These are phyloP conservation scores for Chromobotia macracanthus DNA, from an alignment of 2,797 vertebrate species.

Conservation along the genomic window DNA sequence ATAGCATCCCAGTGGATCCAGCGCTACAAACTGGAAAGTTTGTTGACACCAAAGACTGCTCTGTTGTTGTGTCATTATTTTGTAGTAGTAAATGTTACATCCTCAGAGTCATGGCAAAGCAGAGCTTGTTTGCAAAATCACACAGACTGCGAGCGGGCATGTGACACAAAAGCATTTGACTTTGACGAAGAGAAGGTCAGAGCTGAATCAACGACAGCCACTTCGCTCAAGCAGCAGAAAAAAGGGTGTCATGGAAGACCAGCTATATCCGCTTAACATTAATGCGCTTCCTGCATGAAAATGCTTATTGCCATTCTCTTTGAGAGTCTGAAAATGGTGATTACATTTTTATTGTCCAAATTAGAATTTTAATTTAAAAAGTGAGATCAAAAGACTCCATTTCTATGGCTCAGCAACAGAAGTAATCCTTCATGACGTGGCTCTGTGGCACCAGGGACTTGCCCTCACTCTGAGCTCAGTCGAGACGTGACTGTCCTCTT, in stretches of 20 bases:
- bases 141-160: slow-evolving; percentile 12
- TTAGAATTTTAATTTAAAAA: slow-evolving; percentile 91
- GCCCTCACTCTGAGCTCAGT: slow-evolving; percentile 44
- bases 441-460: slow-evolving; percentile 55
- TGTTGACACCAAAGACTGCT: not conserved
- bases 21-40: not conserved
- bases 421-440: slow-evolving; percentile 77
- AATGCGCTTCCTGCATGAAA: slow-evolving; percentile 47
- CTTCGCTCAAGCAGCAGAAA: slow-evolving; percentile 62
- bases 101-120: slow-evolving; percentile 1
- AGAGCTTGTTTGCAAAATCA: slow-evolving; percentile 27
- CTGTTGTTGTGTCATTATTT: not conserved
- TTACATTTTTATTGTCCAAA: slow-evolving; percentile 88
- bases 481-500: slow-evolving; percentile 27
- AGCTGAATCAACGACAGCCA: slow-evolving; percentile 78
- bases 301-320: slow-evolving; percentile 79
- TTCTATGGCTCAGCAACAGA: slow-evolving; percentile 75
- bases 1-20: not conserved
- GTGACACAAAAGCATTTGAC: slow-evolving; percentile 35
- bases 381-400: slow-evolving; percentile 85
- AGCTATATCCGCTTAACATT: slow-evolving; percentile 55
- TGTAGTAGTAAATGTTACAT: slow-evolving; percentile 17
- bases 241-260: slow-evolving; percentile 46
- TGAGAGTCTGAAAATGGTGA: slow-evolving; percentile 85
- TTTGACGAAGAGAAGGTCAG: slow-evolving; percentile 71